Evolutionary conservation across 2,797 vertebrate genomes (phyloP).

Genomic region (Natrix natrix): DNA sequence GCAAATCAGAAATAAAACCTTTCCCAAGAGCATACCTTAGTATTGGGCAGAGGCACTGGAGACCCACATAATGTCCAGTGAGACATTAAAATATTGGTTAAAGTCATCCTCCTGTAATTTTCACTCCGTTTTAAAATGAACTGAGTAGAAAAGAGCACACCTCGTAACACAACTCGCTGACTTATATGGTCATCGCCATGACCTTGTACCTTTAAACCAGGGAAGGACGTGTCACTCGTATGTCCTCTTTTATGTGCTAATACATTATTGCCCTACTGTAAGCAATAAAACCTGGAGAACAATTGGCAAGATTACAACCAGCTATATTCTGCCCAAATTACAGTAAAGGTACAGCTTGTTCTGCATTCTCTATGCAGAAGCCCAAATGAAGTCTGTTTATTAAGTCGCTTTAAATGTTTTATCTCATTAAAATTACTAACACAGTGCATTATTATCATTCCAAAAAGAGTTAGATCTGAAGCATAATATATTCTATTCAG

Average conservation of each 20-base stretch:
- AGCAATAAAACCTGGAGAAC: constrained; percentile 60
- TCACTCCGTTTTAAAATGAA: constrained; percentile 25
- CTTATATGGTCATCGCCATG: constrained; percentile 50
- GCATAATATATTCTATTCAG: too few species aligned
- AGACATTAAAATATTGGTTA: constrained; percentile 77
- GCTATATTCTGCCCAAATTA: constrained; percentile 47
- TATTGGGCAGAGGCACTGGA: constrained; percentile 65
- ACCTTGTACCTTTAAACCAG: constrained; percentile 64
- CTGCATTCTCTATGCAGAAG: constrained; percentile 29
- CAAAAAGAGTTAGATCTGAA: background rate
- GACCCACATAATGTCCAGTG: constrained; percentile 77
- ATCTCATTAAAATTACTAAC: background rate
- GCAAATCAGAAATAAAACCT: constrained; percentile 23
- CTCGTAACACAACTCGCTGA: constrained; percentile 36
- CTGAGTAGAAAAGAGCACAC: background rate
- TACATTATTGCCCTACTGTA: constrained; percentile 62
- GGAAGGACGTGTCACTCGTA: constrained; percentile 50
- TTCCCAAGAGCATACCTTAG: constrained; percentile 75
- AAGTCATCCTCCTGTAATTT: constrained; percentile 50
- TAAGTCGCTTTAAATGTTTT: background rate
- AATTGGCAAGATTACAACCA: constrained; percentile 37
- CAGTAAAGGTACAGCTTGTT: constrained; percentile 18
- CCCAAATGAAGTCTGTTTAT: constrained; percentile 34
- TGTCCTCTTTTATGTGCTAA: constrained; percentile 54
- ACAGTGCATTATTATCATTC: background rate